Conservation (phyloP, 1,140 invertebrate species). For the Drosophila mojavensis region DNA sequence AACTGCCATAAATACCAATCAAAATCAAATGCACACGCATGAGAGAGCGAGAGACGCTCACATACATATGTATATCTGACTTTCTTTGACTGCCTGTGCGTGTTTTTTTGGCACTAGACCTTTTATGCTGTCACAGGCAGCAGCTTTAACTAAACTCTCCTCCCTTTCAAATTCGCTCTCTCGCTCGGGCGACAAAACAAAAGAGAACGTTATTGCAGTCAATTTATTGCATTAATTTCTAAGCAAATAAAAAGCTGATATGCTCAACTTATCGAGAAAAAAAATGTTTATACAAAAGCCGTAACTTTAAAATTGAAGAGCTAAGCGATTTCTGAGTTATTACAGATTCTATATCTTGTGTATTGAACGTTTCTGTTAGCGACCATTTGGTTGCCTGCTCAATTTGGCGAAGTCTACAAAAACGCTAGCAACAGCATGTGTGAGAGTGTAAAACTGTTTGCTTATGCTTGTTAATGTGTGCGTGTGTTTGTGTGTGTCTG, state of each 20-base stretch:
- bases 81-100: not conserved
- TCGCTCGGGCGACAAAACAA: slow-evolving; percentile 14
- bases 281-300: not conserved
- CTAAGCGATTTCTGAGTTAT: not conserved
- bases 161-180: not conserved
- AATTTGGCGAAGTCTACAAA: not conserved
- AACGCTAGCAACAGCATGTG: not conserved
- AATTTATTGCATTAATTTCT: not conserved
- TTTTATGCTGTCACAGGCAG: slow-evolving; percentile 26
- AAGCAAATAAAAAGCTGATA: not conserved
- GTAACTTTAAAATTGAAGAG: not conserved
- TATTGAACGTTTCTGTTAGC: not conserved
- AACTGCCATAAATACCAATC: slow-evolving; percentile 83
- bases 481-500: slow-evolving; percentile 12
- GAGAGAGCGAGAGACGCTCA: not conserved
- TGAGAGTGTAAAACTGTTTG: slow-evolving; percentile 10
- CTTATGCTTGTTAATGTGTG: not conserved
- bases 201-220: not conserved
- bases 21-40: slow-evolving; percentile 72
- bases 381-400: slow-evolving; percentile 37
- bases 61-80: not conserved
- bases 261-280: not conserved
- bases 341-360: not conserved
- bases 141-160: slow-evolving; percentile 16
- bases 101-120: slow-evolving; percentile 32